These are phyloP conservation scores for Agrotis clavis DNA, from an alignment of 2,888 invertebrate species.

Conservation along the genomic window DNA sequence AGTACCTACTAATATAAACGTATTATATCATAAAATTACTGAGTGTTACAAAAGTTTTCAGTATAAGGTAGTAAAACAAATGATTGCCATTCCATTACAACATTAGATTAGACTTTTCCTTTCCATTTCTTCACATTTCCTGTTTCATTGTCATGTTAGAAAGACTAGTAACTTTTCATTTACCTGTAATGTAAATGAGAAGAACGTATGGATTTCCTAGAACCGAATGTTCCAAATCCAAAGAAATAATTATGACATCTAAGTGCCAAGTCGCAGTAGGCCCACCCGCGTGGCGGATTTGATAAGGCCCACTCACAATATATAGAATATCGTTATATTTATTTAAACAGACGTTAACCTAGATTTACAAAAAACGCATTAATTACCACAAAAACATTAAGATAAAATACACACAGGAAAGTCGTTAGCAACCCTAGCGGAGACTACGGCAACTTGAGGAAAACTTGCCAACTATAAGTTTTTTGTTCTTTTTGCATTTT, in stretches of 20 bases:
- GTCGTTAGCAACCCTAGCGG: conserved; percentile 72
- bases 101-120: conserved; percentile 27
- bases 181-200: not conserved
- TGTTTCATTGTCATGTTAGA: not conserved
- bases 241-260: not conserved
- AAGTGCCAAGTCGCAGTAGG: not conserved
- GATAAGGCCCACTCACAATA: not conserved
- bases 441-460: conserved; percentile 79
- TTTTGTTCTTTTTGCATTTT: conserved; percentile 89
- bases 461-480: conserved; percentile 88
- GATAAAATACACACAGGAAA: conserved; percentile 74
- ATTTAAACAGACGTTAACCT: conserved; percentile 27
- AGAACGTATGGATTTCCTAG: too few species aligned
- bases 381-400: conserved; percentile 69
- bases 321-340: too few species aligned
- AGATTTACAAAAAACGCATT: conserved; percentile 56
- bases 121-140: conserved; percentile 29
- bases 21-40: conserved; percentile 1
- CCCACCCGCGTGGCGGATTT: not conserved
- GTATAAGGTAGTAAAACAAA: conserved; percentile 12
- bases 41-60: not conserved
- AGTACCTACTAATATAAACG: not conserved
- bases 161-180: not conserved
- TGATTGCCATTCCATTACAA: not conserved
- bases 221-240: not conserved